Evolutionary conservation across 1,140 invertebrate species (phyloP), one percentile per base, ranked within the genome.

Genomic region (Hypothenemus hampei): DNA sequence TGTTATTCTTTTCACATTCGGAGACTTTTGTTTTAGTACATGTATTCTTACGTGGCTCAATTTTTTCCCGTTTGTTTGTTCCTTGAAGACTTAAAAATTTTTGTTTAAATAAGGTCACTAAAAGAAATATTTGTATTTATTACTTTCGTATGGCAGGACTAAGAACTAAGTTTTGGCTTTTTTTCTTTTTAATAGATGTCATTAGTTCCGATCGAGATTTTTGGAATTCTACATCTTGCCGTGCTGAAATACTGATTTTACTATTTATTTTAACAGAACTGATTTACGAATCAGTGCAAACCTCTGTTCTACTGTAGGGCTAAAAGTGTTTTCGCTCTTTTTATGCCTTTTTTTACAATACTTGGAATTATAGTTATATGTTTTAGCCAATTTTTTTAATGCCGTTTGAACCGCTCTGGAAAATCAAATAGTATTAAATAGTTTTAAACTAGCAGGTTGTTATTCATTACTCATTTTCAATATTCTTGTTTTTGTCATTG

Each of bases 311-410:
- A n/a, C n/a, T n/a, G n/a, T n/a, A n/a, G n/a, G n/a, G 26, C 6
- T 29, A 29, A 7, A 29, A n/a, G 26, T 29, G n/a, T 29, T 29
- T 29, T 29, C 6, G n/a, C 26, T 37, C 18, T 40, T 40, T 20
- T 11, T 40, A 8, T 20, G 16, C n/a, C 8, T 18, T 8, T 13
- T 16, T n/a, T 6, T 29, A 29, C 26, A 29, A n/a, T 6, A 29
- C 15, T 24, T 6, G 19, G 13, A 7, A 13, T 26, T 45, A 13
- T 6, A n/a, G 23, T 41, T 11, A 19, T 45, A 45, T 1, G 43
- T 24, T 45, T 45, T 45, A 13, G 43, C 43, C 8, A 45, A 24
- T 45, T 45, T 45, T 13, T 45, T 45, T 13, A 45, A 24, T 1
- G 43, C 43, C 10, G 22, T 45, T 7, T 45, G 24, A 13, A 45